These are phyloP conservation scores for Dexiosoma caninum DNA, from an alignment of 2,888 invertebrate genomes.

Conservation along the genomic window DNA sequence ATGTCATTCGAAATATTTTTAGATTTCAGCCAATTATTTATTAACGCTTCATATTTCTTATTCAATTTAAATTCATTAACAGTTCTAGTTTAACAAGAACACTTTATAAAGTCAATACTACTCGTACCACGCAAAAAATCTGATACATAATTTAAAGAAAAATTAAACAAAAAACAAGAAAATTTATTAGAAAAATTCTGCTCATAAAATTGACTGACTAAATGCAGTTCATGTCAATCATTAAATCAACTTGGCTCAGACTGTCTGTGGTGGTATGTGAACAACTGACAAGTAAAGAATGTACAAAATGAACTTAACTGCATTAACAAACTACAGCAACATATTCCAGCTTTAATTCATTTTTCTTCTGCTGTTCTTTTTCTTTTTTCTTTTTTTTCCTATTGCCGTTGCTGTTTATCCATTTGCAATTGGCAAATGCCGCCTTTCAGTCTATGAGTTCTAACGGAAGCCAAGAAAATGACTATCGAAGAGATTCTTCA, in stretches of 20 bases:
- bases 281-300: background rate
- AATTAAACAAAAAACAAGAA: too few species aligned
- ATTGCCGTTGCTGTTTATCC: background rate
- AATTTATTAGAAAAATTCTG: slow-evolving; percentile 11
- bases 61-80: too few species aligned
- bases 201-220: background rate
- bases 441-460: slow-evolving; percentile 46
- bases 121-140: too few species aligned
- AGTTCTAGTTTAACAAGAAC: too few species aligned
- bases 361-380: background rate
- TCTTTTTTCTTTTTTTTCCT: background rate
- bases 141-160: too few species aligned
- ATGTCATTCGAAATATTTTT: too few species aligned
- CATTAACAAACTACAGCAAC: slow-evolving; percentile 12
- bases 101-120: too few species aligned
- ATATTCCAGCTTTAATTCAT: slow-evolving; percentile 12
- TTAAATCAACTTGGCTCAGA: background rate
- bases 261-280: background rate
- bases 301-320: slow-evolving; percentile 35
- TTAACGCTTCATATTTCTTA: too few species aligned
- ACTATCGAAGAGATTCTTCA: slow-evolving; percentile 15
- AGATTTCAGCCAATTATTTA: too few species aligned
- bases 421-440: slow-evolving; percentile 16
- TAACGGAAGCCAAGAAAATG: slow-evolving; percentile 39
- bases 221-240: slow-evolving; percentile 7